Evolutionary conservation across 1,140 invertebrate species (phyloP).

Genomic region (Tetramorium parvispinum): DNA sequence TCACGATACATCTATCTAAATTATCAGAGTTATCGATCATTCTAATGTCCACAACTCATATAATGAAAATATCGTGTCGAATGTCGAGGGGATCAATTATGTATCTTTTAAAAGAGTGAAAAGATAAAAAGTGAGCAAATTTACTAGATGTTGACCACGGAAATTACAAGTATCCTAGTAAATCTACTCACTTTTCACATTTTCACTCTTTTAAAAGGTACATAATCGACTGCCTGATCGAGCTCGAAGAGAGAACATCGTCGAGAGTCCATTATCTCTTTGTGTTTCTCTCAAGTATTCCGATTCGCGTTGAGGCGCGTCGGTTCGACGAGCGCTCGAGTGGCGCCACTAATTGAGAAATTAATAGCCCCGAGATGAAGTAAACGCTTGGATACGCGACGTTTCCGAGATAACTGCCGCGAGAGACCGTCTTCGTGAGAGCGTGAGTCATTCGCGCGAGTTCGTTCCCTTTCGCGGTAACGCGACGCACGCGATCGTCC

Average conservation of each 20-base stretch:
- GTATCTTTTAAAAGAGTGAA: no score
- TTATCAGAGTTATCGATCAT: background rate
- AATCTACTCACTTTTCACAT: no score
- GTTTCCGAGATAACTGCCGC: background rate
- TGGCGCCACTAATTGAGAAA: background rate
- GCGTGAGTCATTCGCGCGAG: conserved; percentile 4
- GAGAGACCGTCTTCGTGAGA: background rate
- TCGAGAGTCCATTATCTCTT: background rate
- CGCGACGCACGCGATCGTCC: background rate
- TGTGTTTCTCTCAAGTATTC: background rate
- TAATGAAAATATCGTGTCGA: background rate
- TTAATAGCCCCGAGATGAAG: background rate
- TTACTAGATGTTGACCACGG: no score
- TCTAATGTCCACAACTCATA: background rate
- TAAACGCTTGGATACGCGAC: background rate
- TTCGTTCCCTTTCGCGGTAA: background rate
- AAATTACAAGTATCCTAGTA: no score
- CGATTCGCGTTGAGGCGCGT: background rate
- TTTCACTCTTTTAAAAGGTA: no score
- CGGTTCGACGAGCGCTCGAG: background rate
- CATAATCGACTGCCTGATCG: no score
- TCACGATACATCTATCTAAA: background rate
- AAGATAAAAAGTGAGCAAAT: no score
- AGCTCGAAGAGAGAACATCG: no score
- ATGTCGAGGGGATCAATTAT: background rate